Evolutionary conservation across 2,797 vertebrate genomes (phyloP).

Genomic region (Smutsia temminckii): DNA sequence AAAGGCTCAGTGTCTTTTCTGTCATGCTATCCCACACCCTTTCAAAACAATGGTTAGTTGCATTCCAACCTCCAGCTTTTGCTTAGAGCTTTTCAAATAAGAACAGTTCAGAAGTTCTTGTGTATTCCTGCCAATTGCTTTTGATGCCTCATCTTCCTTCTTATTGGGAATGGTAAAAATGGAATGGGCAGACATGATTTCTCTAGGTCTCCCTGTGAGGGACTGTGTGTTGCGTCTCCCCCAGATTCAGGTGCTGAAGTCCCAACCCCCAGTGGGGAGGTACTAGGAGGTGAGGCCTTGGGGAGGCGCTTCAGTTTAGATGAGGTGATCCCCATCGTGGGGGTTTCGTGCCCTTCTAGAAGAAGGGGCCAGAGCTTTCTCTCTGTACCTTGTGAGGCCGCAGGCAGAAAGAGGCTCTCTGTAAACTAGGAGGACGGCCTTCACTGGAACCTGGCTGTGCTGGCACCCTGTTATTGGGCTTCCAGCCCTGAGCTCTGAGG

Average conservation of each 20-base stretch:
- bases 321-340: not conserved
- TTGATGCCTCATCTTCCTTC: not conserved
- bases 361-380: not conserved
- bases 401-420: not conserved
- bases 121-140: not conserved
- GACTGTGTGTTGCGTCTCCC: not conserved
- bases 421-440: no score
- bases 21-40: not conserved
- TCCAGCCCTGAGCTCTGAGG: not conserved
- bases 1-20: not conserved
- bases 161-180: not conserved
- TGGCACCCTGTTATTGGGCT: not conserved
- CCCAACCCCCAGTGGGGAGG: not conserved
- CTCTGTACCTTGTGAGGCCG: rapidly evolving
- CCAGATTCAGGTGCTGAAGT: not conserved
- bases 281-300: not conserved
- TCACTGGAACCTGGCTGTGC: not conserved
- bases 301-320: not conserved
- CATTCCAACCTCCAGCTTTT: not conserved
- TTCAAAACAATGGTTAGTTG: not conserved
- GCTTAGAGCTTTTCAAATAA: not conserved
- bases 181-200: rapidly evolving
- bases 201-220: not conserved
- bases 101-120: not conserved
- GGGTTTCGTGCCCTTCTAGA: not conserved